Base-by-base conservation (phyloP, 2,888 invertebrate species). In the Eutolmus rufibarbis region DNA sequence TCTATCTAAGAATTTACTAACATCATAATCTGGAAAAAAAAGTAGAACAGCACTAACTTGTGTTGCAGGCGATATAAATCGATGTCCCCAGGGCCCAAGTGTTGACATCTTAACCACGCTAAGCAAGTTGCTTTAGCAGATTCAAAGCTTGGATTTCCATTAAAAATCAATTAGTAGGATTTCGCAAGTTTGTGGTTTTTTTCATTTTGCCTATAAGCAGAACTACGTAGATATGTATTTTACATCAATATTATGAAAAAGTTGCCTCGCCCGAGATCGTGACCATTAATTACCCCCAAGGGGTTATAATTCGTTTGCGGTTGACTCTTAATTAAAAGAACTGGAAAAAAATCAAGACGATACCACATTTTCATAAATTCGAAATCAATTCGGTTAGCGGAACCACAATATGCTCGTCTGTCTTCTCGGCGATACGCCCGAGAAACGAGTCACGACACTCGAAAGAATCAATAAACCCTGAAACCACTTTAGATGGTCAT, bases 381-480 rank as follows among this genome's bases (percentile, higher is more conserved):
- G 12, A 66, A 66, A 66, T 66, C 66, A 66, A 66, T 66, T 66
- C 66, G 66, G 23, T 66, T 28, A 66, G 66, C 66, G 66, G 66
- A 66, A 66, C 28, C 28, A 28, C 66, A 66, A 66, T 28, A 66
- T 28, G 23, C 9, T 2, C 66, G 66, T 23, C 66, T 28, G 57
- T 57, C 57, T 23, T 57, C 9, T 9, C n/a, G 23, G 57, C 8
- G 57, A 57, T 57, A 23, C 57, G 9, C 23, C 23, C 57, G 23
- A 31, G 76, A 37, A 76, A 76, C 37, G 31, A 40, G 40, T 76
- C 66, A 66, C 66, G 66, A 66, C 28, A 19, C 23, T 34, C 28
- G 43, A 78, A 78, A 78, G 23, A 78, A 78, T 78, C 43, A 78
- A 78, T 78, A 78, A 78, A 78, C 78, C 43, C 78, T 78, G 78